Evolutionary conservation across 2,888 invertebrate genomes (phyloP).

Genomic region (Philonicus albiceps): DNA sequence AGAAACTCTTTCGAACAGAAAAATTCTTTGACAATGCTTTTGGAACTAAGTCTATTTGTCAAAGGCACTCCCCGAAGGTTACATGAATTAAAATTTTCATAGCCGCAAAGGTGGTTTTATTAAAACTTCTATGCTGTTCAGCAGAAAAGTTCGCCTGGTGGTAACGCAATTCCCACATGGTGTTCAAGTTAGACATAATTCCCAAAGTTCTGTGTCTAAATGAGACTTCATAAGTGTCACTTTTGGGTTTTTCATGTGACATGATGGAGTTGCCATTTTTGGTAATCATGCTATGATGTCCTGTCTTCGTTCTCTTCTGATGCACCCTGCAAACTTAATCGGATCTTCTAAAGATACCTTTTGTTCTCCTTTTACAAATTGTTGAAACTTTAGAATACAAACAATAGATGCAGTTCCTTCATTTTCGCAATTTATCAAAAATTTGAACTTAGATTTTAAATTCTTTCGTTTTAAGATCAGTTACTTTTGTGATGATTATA

Average conservation of each 20-base stretch:
- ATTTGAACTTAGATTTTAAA: too few species aligned
- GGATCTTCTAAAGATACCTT: background rate
- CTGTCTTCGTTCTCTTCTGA: background rate
- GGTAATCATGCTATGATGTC: background rate
- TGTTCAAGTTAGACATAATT: background rate
- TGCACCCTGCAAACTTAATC: background rate
- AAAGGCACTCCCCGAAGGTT: background rate
- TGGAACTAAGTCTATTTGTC: background rate
- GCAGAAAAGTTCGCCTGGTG: background rate
- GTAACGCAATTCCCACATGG: background rate
- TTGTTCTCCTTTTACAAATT: background rate
- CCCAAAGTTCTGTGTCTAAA: background rate
- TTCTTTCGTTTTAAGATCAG: too few species aligned
- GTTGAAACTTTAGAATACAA: background rate
- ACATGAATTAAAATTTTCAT: slow-evolving; percentile 25
- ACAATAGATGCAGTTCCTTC: background rate
- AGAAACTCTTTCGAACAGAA: background rate
- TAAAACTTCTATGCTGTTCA: background rate
- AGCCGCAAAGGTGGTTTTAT: slow-evolving; percentile 17
- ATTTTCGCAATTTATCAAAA: background rate
- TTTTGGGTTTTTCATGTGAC: background rate
- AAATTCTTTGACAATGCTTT: background rate
- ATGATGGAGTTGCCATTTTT: background rate
- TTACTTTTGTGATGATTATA: too few species aligned
- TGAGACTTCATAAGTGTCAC: slow-evolving; percentile 26